These are phyloP conservation scores for Dromaius novaehollandiae DNA, from an alignment of 2,113 vertebrate genomes.

Conservation along the genomic window DNA sequence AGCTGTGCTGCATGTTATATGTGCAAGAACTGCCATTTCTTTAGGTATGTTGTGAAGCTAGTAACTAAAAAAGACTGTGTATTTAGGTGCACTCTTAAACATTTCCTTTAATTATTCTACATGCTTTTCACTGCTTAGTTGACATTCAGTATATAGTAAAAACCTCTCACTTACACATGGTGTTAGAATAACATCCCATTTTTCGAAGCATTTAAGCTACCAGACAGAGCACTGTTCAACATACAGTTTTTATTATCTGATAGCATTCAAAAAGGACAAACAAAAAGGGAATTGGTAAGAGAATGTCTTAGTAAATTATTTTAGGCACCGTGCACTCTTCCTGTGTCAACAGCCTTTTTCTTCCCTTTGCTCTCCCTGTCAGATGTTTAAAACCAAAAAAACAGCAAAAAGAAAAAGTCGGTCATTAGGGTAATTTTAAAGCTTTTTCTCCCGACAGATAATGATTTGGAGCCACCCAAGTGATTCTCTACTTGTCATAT, in stretches of 20 bases:
- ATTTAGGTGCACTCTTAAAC: neutral
- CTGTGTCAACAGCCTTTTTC: neutral
- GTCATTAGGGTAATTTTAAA: neutral
- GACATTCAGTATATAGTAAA: neutral
- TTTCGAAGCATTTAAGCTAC: neutral
- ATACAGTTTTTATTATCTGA: neutral
- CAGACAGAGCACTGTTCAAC: neutral
- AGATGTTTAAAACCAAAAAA: neutral
- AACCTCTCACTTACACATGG: neutral
- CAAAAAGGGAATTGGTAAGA: neutral
- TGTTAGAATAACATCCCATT: neutral
- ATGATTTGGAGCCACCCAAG: neutral
- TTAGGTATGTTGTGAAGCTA: neutral
- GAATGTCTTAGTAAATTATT: slow-evolving; percentile 19
- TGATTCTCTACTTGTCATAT: neutral
- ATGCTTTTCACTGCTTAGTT: neutral
- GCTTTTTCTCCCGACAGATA: slow-evolving; percentile 2
- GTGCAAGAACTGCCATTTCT: neutral
- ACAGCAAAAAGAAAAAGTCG: neutral
- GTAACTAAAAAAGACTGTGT: neutral
- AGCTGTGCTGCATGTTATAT: neutral
- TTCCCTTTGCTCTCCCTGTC: neutral
- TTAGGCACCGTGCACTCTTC: neutral
- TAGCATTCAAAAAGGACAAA: neutral
- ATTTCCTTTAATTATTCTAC: neutral